Conservation (phyloP, 2,888 invertebrate species). For the Troides helena region DNA sequence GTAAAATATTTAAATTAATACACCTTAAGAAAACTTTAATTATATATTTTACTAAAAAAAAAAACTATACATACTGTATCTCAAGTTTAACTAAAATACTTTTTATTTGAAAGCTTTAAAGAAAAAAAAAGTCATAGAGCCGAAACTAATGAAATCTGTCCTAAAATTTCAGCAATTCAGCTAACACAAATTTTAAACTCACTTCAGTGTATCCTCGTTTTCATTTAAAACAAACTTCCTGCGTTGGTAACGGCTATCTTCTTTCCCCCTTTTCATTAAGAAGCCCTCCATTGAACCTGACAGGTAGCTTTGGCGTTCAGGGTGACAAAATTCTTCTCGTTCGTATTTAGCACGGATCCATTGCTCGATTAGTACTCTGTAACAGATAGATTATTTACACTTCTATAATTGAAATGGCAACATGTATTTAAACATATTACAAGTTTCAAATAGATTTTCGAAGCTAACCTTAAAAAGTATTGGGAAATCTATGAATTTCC, state of each 20-base stretch:
- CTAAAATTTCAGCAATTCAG: neutral
- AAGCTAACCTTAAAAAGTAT: too few species aligned
- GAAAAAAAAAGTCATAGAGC: neutral
- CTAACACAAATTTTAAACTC: slow-evolving; percentile 44
- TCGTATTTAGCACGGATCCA: slow-evolving; percentile 96
- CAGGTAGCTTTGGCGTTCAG: slow-evolving; percentile 88
- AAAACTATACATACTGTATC: too few species aligned
- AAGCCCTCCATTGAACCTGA: slow-evolving; percentile 91
- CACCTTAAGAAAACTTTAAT: too few species aligned
- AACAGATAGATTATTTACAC: slow-evolving; percentile 37
- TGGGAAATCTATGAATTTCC: too few species aligned
- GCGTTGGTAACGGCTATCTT: slow-evolving; percentile 90
- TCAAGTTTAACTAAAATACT: too few species aligned
- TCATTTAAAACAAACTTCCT: slow-evolving; percentile 91
- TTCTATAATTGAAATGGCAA: neutral
- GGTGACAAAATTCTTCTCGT: slow-evolving; percentile 91
- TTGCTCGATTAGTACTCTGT: slow-evolving; percentile 91
- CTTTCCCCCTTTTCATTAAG: slow-evolving; percentile 93
- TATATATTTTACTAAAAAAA: too few species aligned
- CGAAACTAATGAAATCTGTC: neutral
- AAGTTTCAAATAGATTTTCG: too few species aligned
- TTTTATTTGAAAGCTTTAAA: too few species aligned
- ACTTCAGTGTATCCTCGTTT: slow-evolving; percentile 88
- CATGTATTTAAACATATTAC: too few species aligned
- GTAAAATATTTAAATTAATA: neutral